Conservation (phyloP, 1,140 invertebrate species). For the Samia ricini region DNA sequence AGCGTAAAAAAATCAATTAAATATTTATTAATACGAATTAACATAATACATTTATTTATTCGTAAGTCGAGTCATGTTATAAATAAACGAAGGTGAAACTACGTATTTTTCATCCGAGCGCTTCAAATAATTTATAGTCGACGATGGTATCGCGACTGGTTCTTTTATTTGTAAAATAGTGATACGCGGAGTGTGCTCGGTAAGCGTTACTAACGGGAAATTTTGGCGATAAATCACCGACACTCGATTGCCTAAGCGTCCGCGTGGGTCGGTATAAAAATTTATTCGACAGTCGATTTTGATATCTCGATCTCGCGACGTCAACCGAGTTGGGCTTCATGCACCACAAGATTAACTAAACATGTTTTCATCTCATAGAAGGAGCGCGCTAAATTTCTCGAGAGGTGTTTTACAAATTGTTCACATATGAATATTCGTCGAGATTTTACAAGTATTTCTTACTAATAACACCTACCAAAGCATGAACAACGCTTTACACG, state of each 20-base stretch:
- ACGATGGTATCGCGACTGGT: conserved; percentile 75
- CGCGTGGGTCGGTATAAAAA: conserved; percentile 70
- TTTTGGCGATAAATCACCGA: conserved; percentile 75
- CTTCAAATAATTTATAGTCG: conserved; percentile 74
- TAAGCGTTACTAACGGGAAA: conserved; percentile 76
- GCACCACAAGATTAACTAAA: conserved; percentile 7
- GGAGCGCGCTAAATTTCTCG: conserved; percentile 38
- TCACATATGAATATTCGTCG: neutral
- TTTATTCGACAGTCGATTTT: conserved; percentile 68
- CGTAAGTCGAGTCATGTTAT: conserved; percentile 67
- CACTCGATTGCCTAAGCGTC: conserved; percentile 75
- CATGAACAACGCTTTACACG: conserved; percentile 49
- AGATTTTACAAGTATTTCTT: conserved; percentile 11
- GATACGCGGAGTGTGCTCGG: conserved; percentile 73
- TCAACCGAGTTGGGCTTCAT: conserved; percentile 31
- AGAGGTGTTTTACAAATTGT: conserved; percentile 4
- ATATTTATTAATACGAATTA: conserved; percentile 52
- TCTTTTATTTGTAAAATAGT: conserved; percentile 77
- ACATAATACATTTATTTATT: conserved; percentile 66
- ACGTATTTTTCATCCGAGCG: conserved; percentile 74
- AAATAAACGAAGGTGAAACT: conserved; percentile 72
- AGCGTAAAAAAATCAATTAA: neutral
- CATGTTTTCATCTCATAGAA: neutral
- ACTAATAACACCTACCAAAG: conserved; percentile 60
- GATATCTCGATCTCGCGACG: conserved; percentile 69